Conservation (phyloP, 2,888 invertebrate species). For the Lasioglossum villosulum region DNA sequence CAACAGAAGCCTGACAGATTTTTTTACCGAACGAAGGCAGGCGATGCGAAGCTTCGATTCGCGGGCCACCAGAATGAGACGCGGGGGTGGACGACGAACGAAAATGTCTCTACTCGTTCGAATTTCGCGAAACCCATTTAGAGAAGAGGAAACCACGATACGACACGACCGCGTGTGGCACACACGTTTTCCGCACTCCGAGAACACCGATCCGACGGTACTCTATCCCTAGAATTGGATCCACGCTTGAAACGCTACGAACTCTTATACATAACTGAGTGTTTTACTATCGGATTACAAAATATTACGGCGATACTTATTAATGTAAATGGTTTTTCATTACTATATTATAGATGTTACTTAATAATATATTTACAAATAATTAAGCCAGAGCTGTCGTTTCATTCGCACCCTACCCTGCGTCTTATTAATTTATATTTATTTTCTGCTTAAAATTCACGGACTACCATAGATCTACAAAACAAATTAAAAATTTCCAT, state of each 20-base stretch:
- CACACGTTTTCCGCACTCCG: constrained; percentile 54
- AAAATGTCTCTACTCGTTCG: background rate
- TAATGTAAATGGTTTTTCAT: constrained; percentile 82
- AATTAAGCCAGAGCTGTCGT: constrained; percentile 75
- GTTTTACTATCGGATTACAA: constrained; percentile 79
- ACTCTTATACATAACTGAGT: constrained; percentile 78
- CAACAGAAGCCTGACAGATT: constrained; percentile 64
- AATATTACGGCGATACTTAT: constrained; percentile 80
- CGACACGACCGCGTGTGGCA: constrained; percentile 19
- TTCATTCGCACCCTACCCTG: constrained; percentile 56
- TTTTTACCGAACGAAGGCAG: constrained; percentile 63
- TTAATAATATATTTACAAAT: constrained; percentile 83
- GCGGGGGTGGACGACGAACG: background rate
- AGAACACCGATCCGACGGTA: constrained; percentile 59
- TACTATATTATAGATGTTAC: constrained; percentile 83
- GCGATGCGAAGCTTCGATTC: constrained; percentile 64
- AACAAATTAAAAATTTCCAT: too few species aligned
- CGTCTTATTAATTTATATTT: too few species aligned
- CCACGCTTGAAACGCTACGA: constrained; percentile 73
- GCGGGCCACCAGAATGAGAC: constrained; percentile 27
- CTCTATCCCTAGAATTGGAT: constrained; percentile 57
- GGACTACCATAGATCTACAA: too few species aligned
- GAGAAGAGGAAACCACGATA: constrained; percentile 8
- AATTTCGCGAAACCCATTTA: background rate
- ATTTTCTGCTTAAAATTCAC: too few species aligned